A percentile compares a stretch with the other conserved stretches of the same genome.
Conservation (phyloP, 2,113 vertebrate genomes). For the Kobus ellipsiprymnus region DNA sequence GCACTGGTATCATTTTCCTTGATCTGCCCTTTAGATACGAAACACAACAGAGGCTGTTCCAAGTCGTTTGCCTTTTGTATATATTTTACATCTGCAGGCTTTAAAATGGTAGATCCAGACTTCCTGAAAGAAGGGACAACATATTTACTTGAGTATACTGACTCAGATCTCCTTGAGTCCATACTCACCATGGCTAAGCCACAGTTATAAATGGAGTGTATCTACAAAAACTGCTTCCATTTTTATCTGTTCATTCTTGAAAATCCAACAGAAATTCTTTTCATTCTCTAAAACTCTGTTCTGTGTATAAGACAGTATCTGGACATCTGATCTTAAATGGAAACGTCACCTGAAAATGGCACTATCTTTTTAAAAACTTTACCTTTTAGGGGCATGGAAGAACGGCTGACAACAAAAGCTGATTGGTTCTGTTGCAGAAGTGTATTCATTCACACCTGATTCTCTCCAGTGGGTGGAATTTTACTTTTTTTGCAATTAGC, state of each 20-base stretch:
- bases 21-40: neutral
- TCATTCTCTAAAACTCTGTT: neutral
- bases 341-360: neutral
- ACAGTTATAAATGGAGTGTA: neutral
- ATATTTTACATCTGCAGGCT: neutral
- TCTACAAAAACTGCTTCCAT: slow-evolving; percentile 6
- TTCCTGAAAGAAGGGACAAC: neutral
- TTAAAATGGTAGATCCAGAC: neutral
- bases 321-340: neutral
- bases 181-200: neutral
- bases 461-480: neutral
- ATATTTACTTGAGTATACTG: neutral
- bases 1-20: neutral
- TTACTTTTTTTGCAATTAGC: neutral
- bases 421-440: neutral
- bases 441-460: neutral
- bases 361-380: neutral
- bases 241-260: slow-evolving; percentile 32
- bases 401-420: neutral
- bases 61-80: neutral
- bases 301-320: neutral
- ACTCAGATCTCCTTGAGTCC: neutral
- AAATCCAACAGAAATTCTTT: slow-evolving; percentile 1
- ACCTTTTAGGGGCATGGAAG: neutral
- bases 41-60: neutral